phyloP scores from a whole-genome alignment of 2,113 vertebrate species.

The Mungos mungo region DNA sequence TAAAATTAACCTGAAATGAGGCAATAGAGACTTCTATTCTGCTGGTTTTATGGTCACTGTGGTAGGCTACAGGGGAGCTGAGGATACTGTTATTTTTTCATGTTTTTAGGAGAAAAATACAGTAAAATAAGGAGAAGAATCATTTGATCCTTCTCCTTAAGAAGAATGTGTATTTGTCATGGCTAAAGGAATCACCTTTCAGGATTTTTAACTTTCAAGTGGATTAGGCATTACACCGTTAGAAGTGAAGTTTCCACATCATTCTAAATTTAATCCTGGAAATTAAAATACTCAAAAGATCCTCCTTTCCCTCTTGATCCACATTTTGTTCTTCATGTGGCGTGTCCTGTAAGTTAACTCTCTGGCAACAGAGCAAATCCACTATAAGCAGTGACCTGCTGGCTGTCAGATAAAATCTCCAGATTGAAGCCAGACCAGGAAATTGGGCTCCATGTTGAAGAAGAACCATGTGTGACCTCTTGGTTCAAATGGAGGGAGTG shows the following conservation, averaged over 20 bases:
- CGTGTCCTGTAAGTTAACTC: background rate
- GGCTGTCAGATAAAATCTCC: conserved; percentile 58
- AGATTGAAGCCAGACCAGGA: conserved; percentile 57
- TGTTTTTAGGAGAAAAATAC: background rate
- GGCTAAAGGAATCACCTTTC: background rate
- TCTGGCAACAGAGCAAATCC: conserved; percentile 10
- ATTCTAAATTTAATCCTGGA: conserved; percentile 41
- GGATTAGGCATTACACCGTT: background rate
- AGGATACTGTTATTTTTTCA: background rate
- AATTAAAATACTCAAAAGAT: conserved; percentile 3
- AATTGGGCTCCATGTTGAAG: conserved; percentile 31
- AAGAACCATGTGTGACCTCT: conserved; percentile 40
- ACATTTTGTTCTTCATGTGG: background rate
- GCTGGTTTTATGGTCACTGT: background rate
- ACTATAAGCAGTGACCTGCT: background rate
- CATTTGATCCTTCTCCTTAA: background rate
- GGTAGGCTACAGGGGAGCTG: background rate
- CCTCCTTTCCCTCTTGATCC: background rate
- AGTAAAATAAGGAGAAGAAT: background rate
- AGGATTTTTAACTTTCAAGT: conserved; percentile 32
- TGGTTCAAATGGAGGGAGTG: conserved; percentile 10
- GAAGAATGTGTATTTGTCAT: background rate
- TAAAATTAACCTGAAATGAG: conserved; percentile 35
- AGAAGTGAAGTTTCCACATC: conserved; percentile 2
- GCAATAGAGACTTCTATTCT: background rate